These are phyloP conservation scores for Zaprionus africanus DNA, from an alignment of 1,140 invertebrate genomes.

Conservation along the genomic window DNA sequence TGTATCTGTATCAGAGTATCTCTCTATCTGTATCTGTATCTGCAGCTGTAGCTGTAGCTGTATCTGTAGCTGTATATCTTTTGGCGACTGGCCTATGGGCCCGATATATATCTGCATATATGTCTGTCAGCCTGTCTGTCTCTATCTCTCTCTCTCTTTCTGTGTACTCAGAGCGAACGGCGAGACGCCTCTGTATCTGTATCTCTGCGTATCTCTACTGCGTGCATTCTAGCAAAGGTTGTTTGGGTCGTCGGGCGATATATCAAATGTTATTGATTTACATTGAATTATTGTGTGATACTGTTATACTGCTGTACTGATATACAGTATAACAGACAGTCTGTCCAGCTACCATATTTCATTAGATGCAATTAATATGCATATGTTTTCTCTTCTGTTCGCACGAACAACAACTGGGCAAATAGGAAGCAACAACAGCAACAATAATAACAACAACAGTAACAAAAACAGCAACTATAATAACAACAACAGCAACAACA, in stretches of 20 bases:
- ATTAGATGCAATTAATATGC: constrained; percentile 80
- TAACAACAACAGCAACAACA: constrained; percentile 47
- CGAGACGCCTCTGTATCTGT: background rate
- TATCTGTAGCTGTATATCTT: constrained; percentile 41
- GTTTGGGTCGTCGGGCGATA: constrained; percentile 58
- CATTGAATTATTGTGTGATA: constrained; percentile 49
- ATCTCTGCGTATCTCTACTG: background rate
- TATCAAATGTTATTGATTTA: constrained; percentile 68
- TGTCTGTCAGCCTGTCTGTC: background rate
- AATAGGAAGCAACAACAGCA: constrained; percentile 62
- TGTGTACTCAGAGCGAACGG: background rate
- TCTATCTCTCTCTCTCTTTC: background rate
- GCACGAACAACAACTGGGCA: constrained; percentile 73
- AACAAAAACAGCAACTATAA: constrained; percentile 40
- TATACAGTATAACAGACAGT: background rate
- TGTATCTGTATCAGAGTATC: constrained; percentile 47
- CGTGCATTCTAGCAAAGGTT: constrained; percentile 53
- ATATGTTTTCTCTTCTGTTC: constrained; percentile 71
- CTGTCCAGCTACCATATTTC: constrained; percentile 43
- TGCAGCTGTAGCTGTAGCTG: constrained; percentile 22
- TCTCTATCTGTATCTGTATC: constrained; percentile 28
- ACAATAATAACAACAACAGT: constrained; percentile 41
- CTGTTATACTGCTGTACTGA: constrained; percentile 18
- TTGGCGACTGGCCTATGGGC: constrained; percentile 27
- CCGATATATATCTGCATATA: constrained; percentile 26